Evolutionary conservation across 37 sponge, comb jelly and placozoan genomes (phyloP).

Genomic region (Spongia lamella): DNA sequence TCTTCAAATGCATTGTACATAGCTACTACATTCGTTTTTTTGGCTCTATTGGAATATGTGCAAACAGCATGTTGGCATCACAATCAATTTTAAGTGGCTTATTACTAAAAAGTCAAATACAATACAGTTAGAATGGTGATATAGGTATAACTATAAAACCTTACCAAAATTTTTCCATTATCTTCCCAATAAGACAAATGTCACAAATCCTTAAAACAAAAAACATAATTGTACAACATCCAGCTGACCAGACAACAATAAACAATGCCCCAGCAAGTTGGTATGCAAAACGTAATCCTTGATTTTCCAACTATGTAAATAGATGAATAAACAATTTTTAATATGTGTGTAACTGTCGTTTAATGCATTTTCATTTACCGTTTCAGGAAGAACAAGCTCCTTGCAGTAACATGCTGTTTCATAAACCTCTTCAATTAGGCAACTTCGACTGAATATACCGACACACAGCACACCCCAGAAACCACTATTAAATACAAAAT

Average conservation of each 20-base stretch:
- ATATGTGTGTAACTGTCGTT: too few relatives aligned
- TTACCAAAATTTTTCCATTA: too few relatives aligned
- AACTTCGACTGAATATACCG: slow-evolving; percentile 50
- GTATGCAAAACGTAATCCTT: slow-evolving; percentile 44
- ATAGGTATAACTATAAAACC: too few relatives aligned
- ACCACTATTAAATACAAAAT: slow-evolving; percentile 55
- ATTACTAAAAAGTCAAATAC: too few relatives aligned
- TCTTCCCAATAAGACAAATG: too few relatives aligned
- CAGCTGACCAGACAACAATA: slow-evolving; percentile 43
- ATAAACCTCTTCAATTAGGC: slow-evolving; percentile 61
- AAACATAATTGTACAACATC: slow-evolving; percentile 46
- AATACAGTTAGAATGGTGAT: too few relatives aligned
- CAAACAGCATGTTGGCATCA: too few relatives aligned
- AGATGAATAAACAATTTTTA: neutral
- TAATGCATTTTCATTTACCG: too few relatives aligned
- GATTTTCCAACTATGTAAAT: slow-evolving; percentile 17
- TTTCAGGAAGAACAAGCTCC: slow-evolving; percentile 6
- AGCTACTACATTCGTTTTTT: too few relatives aligned
- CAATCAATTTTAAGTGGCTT: too few relatives aligned
- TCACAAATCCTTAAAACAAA: slow-evolving; percentile 50
- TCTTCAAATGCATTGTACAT: too few relatives aligned
- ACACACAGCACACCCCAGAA: slow-evolving; percentile 81
- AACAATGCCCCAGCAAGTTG: slow-evolving; percentile 65
- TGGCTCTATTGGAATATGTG: too few relatives aligned
- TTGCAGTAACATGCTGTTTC: slow-evolving; percentile 67